Evolutionary conservation across 2,113 vertebrate species (phyloP).

Genomic region (Lophura nycthemera): DNA sequence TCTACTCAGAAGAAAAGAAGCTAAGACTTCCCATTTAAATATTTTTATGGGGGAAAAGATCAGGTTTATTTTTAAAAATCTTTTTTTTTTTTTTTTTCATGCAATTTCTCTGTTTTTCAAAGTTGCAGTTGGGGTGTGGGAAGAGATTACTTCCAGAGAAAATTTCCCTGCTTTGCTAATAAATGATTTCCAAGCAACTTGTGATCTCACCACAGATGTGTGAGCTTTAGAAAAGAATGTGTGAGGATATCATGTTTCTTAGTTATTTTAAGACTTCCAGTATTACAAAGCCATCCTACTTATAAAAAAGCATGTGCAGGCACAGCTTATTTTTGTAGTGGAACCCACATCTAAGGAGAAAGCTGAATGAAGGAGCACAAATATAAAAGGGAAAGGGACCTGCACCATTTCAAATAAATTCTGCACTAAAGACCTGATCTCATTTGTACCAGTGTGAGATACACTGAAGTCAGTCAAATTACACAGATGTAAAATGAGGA

Average conservation of each 20-base stretch:
- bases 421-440: neutral
- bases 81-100: neutral
- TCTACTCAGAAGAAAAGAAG: neutral
- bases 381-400: neutral
- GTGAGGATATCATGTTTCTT: slow-evolving; percentile 30
- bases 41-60: neutral
- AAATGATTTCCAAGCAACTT: neutral
- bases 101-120: neutral
- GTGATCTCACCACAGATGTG: slow-evolving; percentile 38
- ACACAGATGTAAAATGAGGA: neutral
- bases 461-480: neutral
- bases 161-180: neutral
- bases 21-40: neutral
- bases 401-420: neutral
- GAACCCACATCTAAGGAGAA: slow-evolving; percentile 6
- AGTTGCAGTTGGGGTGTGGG: rapidly evolving
- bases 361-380: neutral
- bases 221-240: slow-evolving; percentile 45
- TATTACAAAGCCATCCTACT: slow-evolving; percentile 56
- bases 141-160: neutral
- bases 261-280: slow-evolving; percentile 63
- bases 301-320: slow-evolving; percentile 26
- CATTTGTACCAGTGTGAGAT: neutral
- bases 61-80: neutral
- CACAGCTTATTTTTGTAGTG: slow-evolving; percentile 1